Evolutionary conservation across 2,888 invertebrate species (phyloP).

Genomic region (Neuroscelio doddi): DNA sequence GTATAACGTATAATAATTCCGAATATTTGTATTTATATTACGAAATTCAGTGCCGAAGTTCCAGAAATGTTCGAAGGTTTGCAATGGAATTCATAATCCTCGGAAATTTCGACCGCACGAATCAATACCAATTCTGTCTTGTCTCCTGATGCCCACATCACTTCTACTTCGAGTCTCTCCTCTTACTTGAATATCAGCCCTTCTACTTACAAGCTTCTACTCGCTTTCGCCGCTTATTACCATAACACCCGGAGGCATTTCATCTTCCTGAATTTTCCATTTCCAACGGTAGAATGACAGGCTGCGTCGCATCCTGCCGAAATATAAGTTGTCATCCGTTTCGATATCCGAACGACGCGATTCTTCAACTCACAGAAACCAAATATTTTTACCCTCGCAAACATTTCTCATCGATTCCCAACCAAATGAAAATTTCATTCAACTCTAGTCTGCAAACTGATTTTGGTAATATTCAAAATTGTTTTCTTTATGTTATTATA

Average conservation of each 20-base stretch:
- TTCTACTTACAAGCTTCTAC: conserved; percentile 7
- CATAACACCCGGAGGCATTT: conserved; percentile 54
- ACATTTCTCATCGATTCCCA: not conserved
- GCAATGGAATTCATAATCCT: conserved; percentile 37
- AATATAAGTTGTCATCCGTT: conserved; percentile 29
- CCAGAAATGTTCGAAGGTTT: conserved; percentile 7
- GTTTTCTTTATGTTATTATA: no score
- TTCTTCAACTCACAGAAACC: conserved; percentile 1
- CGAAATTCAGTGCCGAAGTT: conserved; percentile 16
- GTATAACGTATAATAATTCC: no score
- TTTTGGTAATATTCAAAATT: no score
- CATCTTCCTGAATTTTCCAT: conserved; percentile 58
- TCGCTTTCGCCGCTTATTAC: conserved; percentile 54
- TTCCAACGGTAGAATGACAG: conserved; percentile 41
- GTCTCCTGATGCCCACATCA: conserved; percentile 21
- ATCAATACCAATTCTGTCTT: conserved; percentile 51
- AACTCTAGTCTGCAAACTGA: no score
- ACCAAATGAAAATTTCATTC: no score
- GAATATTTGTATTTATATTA: no score
- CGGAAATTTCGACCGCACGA: conserved; percentile 52
- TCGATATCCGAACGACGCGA: conserved; percentile 26
- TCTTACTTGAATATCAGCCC: conserved; percentile 51
- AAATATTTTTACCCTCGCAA: not conserved
- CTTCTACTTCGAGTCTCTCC: conserved; percentile 17
- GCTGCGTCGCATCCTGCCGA: conserved; percentile 23